Conservation (phyloP, 1,140 invertebrate species). For the Bicyclus anynana region DNA sequence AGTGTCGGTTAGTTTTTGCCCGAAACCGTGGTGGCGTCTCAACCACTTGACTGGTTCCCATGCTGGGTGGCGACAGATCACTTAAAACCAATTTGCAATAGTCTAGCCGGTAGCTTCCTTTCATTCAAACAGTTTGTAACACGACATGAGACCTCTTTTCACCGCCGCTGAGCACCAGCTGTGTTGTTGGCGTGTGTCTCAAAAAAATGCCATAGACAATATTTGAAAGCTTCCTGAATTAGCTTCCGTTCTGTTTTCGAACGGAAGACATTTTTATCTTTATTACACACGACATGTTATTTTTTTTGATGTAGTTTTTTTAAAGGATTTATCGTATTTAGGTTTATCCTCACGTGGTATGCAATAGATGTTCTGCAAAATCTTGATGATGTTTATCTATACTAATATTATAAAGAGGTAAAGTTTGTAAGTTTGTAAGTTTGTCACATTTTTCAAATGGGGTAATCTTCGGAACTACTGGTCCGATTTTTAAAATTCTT, state of each 20-base stretch:
- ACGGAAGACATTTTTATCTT: slow-evolving; percentile 14
- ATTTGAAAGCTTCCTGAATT: slow-evolving; percentile 51
- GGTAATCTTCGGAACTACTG: no score
- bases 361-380: no score
- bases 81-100: slow-evolving; percentile 67
- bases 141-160: slow-evolving; percentile 20
- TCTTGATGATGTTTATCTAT: no score
- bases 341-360: no score
- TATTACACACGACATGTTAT: slow-evolving; percentile 26
- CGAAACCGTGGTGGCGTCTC: slow-evolving; percentile 32
- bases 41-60: slow-evolving; percentile 65
- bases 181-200: slow-evolving; percentile 52
- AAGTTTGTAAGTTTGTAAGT: no score
- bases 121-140: slow-evolving; percentile 33
- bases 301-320: slow-evolving; percentile 1
- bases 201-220: slow-evolving; percentile 38
- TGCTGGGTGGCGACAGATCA: slow-evolving; percentile 73
- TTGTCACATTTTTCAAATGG: no score
- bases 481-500: no score
- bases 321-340: background rate
- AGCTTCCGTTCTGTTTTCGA: slow-evolving; percentile 36
- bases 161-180: slow-evolving; percentile 36
- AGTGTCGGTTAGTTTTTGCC: slow-evolving; percentile 36
- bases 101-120: slow-evolving; percentile 62
- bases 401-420: no score